Base-by-base conservation (phyloP, 2,888 invertebrate species). In the Eucriotettix oculatus region DNA sequence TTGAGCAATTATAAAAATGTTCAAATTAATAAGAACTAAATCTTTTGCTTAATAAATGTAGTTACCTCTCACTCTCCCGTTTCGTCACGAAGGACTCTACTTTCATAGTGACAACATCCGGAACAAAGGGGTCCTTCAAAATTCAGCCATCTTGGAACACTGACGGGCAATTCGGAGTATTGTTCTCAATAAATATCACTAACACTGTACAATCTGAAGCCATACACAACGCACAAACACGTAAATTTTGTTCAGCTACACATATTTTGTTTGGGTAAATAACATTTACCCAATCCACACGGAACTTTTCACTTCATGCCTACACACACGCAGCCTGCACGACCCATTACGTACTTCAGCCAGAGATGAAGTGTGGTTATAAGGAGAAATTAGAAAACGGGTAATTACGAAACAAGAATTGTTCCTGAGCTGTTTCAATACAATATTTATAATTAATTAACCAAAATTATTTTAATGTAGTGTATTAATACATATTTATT, bases 121-220 rank as follows among this genome's bases (percentile, higher is more conserved):
- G 74, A 78, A 81, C 80, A 78, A 75, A 74, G 80, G 81, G 80
- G 78, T 79, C 79, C 79, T 79, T 82, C 81, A 83, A 81, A 79
- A 79, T 78, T 79, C 83, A 82, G 83, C 83, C 83, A 84, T 84
- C 81, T 83, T 83, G 83, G 77, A 78, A 62, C 58, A 58, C 58
- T 61, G 62, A 61, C 62, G 60, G 59, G 58, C 60, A 61, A 60
- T 64, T 60, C 29, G 60, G 60, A 61, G 57, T 60, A 61, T 54
- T 62, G 59, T 58, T 59, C 57, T 56, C 56, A 57, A 57, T 57
- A 61, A 61, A 62, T 62, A 60, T 60, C 58, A 63, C 60, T 48
- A 57, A 58, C 48, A 57, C 61, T 57, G 14, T 40, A 41, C 42
- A 44, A 52, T 52, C n/a, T 58, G 16, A 17, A 41, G 57, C 59